A percentile compares a stretch with the other conserved stretches of the same genome.
Conservation (phyloP, 2,113 vertebrate species). For the Mustela nigripes region DNA sequence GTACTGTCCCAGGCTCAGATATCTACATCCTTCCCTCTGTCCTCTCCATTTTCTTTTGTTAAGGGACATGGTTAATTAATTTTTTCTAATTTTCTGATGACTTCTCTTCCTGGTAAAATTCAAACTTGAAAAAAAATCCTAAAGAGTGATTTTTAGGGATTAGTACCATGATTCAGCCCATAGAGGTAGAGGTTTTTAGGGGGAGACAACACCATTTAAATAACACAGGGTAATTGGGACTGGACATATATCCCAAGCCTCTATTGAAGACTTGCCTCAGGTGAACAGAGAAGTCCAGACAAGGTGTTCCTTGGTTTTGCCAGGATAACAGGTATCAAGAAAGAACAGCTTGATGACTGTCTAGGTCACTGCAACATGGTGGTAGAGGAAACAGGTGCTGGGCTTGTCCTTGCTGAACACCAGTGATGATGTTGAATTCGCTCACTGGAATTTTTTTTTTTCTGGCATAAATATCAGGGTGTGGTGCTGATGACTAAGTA, state of each 20-base stretch:
- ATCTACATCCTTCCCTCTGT: neutral
- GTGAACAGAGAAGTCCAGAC: neutral
- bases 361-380: neutral
- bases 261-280: neutral
- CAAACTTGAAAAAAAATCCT: neutral
- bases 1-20: neutral
- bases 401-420: slow-evolving; percentile 18
- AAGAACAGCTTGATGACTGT: neutral
- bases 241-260: neutral
- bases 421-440: neutral
- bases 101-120: neutral
- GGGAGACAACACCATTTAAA: neutral
- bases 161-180: neutral
- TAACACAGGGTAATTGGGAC: neutral
- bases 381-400: neutral
- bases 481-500: slow-evolving; percentile 77
- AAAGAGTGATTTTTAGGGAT: slow-evolving; percentile 20
- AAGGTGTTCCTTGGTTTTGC: neutral
- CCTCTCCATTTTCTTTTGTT: neutral
- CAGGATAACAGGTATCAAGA: neutral
- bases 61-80: neutral
- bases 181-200: neutral
- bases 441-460: slow-evolving; percentile 8
- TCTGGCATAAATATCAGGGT: slow-evolving; percentile 70
- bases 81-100: slow-evolving; percentile 28